phyloP scores from a whole-genome alignment of 2,113 vertebrate species.

The Equus przewalskii region DNA sequence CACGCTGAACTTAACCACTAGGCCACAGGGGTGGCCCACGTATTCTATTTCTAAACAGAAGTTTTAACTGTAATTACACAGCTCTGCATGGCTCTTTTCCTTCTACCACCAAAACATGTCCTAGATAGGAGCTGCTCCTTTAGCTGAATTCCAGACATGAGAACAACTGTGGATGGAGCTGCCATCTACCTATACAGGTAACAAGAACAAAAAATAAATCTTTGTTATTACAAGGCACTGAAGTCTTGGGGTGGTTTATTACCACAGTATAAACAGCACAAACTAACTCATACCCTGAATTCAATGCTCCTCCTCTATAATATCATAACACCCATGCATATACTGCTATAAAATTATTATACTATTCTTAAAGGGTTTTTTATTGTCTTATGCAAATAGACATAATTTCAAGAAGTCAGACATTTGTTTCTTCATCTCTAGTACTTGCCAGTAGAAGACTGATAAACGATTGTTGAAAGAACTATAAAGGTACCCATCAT shows the following conservation, averaged over 20 bases:
- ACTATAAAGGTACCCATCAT: not conserved
- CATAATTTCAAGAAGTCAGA: not conserved
- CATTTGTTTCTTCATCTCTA: not conserved
- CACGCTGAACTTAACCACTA: too few relatives aligned
- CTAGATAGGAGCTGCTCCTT: not conserved
- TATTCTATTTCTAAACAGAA: not conserved
- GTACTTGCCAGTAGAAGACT: not conserved
- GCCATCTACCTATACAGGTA: not conserved
- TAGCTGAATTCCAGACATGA: not conserved
- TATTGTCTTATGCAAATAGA: not conserved
- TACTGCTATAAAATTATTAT: not conserved
- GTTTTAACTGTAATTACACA: not conserved
- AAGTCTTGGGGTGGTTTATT: not conserved
- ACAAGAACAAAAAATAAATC: not conserved
- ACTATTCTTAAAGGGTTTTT: not conserved
- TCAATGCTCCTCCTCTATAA: not conserved
- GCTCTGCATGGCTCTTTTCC: not conserved
- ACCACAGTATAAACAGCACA: not conserved
- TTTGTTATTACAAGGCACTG: not conserved
- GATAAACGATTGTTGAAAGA: not conserved
- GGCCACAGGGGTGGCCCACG: too few relatives aligned
- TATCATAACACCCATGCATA: not conserved
- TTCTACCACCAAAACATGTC: not conserved
- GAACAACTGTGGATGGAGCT: not conserved
- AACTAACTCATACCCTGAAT: not conserved